Conservation (phyloP, 2,888 invertebrate genomes). For the Archips crataeganus region DNA sequence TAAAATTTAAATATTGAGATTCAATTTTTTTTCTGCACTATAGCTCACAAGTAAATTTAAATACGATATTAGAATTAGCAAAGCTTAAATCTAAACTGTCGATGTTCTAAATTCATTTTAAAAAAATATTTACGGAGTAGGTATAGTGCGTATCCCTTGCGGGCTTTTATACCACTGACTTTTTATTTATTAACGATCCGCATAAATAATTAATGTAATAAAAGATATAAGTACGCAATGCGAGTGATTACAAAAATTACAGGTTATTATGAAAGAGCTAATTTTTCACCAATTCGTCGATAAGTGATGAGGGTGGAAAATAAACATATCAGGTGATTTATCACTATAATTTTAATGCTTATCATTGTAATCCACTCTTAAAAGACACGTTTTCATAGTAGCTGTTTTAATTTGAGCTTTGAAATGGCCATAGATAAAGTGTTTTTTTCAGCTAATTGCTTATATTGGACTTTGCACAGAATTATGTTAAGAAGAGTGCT, state of each 20-base stretch:
- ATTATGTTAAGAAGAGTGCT: not conserved
- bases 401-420: not conserved
- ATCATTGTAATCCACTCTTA: not conserved
- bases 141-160: not conserved
- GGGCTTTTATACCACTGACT: not conserved
- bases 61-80: not conserved
- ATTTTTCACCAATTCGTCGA: not conserved
- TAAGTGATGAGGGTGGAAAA: not conserved
- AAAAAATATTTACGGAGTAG: too few relatives aligned
- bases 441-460: not conserved
- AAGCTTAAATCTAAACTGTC: too few relatives aligned
- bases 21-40: too few relatives aligned
- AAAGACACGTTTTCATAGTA: not conserved
- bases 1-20: not conserved
- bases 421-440: not conserved
- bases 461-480: not conserved
- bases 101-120: not conserved
- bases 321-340: not conserved
- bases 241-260: not conserved
- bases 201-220: not conserved
- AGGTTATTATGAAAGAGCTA: not conserved
- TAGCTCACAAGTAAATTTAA: too few relatives aligned
- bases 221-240: not conserved
- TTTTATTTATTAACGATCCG: not conserved
- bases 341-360: not conserved